Percentiles rank a stretch among this genome's conserved stretches.
These are phyloP conservation scores for Garrulus glandarius DNA, from an alignment of 2,797 vertebrate genomes.

Conservation along the genomic window DNA sequence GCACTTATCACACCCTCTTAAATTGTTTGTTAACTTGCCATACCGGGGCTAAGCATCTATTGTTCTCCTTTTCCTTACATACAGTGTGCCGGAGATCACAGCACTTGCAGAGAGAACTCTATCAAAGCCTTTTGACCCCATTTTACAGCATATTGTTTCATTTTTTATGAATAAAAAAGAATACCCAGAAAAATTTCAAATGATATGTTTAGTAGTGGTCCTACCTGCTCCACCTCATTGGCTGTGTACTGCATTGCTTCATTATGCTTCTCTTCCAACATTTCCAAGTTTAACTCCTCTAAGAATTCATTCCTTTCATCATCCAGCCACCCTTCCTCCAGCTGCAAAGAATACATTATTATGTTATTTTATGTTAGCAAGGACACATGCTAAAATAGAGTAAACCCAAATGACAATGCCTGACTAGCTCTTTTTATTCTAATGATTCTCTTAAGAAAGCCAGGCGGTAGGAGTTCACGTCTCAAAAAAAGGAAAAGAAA, in stretches of 20 bases:
- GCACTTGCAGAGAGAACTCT: neutral
- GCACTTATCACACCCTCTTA: neutral
- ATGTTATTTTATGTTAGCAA: constrained; percentile 64
- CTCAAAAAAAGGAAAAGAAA: constrained; percentile 43
- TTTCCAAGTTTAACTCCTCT: constrained; percentile 95
- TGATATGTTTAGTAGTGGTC: neutral
- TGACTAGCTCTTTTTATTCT: constrained; percentile 73
- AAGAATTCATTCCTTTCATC: constrained; percentile 97
- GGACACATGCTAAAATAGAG: constrained; percentile 60
- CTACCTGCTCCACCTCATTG: constrained; percentile 86
- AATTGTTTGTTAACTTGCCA: neutral
- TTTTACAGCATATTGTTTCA: neutral
- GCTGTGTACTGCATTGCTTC: constrained; percentile 81
- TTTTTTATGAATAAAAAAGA: constrained; percentile 3
- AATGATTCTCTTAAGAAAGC: constrained; percentile 73
- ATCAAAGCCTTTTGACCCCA: constrained; percentile 15
- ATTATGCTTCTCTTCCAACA: constrained; percentile 92
- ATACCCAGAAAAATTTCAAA: neutral
- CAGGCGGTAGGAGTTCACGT: constrained; percentile 30
- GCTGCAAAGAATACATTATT: constrained; percentile 80
- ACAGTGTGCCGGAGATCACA: accelerated
- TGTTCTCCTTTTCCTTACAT: neutral
- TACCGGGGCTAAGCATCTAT: neutral
- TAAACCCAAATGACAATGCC: constrained; percentile 62
- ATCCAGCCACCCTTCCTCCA: constrained; percentile 96